Conservation (phyloP, 2,888 invertebrate genomes). For the Himalopsyche kuldschensis region DNA sequence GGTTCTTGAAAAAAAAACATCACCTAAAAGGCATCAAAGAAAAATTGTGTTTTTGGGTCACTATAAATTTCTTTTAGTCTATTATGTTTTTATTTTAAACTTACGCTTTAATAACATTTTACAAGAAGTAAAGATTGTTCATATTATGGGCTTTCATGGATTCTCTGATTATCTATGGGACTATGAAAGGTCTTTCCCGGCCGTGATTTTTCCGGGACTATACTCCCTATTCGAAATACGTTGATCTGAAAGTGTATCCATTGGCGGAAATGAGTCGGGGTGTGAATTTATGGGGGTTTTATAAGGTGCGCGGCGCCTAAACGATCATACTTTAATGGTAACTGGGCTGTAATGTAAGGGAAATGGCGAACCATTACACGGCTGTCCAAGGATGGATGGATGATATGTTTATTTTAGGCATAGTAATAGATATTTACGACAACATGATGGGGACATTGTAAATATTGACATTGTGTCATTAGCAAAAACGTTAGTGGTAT, state of each 20-base stretch:
- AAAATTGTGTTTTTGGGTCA: too few relatives aligned
- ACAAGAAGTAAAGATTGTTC: not conserved
- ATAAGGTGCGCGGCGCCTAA: not conserved
- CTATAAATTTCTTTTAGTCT: too few relatives aligned
- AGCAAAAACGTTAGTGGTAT: not conserved
- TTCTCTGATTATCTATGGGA: not conserved
- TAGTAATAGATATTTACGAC: not conserved
- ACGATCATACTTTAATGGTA: conserved; percentile 8
- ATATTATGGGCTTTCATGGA: not conserved
- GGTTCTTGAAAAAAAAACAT: too few relatives aligned
- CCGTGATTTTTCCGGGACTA: not conserved
- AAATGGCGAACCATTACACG: not conserved
- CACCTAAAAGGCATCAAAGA: too few relatives aligned
- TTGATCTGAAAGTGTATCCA: not conserved
- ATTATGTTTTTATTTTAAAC: too few relatives aligned
- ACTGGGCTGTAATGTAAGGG: not conserved
- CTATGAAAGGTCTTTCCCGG: not conserved
- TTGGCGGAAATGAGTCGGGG: conserved; percentile 20
- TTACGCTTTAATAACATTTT: too few relatives aligned
- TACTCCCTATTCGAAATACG: not conserved
- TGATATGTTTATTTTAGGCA: not conserved
- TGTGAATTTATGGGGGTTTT: conserved; percentile 22
- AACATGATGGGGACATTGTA: not conserved
- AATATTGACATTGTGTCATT: not conserved
- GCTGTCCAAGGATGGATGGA: not conserved